Evolutionary conservation across 2,888 invertebrate species (phyloP).

Genomic region (Napeogenes inachia): DNA sequence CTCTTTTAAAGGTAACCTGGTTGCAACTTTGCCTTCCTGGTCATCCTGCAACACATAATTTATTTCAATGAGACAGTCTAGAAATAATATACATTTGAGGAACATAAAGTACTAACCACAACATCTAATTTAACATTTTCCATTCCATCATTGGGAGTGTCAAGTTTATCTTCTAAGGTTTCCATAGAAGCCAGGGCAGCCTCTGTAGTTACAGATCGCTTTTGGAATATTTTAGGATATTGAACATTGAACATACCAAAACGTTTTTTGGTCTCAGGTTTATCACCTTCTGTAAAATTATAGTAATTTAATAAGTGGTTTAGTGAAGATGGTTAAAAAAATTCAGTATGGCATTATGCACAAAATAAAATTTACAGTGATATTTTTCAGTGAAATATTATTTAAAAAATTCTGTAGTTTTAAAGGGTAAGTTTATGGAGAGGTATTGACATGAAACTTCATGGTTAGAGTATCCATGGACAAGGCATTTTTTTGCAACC

Average conservation of each 20-base stretch:
- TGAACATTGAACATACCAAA: conserved; percentile 49
- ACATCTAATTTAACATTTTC: conserved; percentile 83
- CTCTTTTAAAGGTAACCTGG: conserved; percentile 74
- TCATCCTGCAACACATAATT: conserved; percentile 57
- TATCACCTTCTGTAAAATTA: conserved; percentile 40
- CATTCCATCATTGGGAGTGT: conserved; percentile 84
- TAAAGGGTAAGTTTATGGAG: too few relatives aligned
- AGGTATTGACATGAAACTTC: too few relatives aligned
- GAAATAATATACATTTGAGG: neutral
- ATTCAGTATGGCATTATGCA: neutral
- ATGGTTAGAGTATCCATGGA: too few relatives aligned
- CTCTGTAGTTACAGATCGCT: conserved; percentile 74
- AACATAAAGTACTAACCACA: conserved; percentile 54
- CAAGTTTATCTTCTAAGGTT: conserved; percentile 85
- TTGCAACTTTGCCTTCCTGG: conserved; percentile 74
- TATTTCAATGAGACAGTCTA: neutral
- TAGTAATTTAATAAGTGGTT: neutral
- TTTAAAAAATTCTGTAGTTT: too few relatives aligned
- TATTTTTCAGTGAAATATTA: too few relatives aligned
- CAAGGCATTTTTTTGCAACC: too few relatives aligned
- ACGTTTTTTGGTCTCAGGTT: conserved; percentile 35
- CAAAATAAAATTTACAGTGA: too few relatives aligned
- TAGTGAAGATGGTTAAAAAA: neutral
- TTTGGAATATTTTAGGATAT: conserved; percentile 77
- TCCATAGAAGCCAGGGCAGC: conserved; percentile 89